A percentile compares a stretch with the other conserved stretches of the same genome.
phyloP scores from a whole-genome alignment of 1,140 invertebrate genomes.

The Hermetia illucens region DNA sequence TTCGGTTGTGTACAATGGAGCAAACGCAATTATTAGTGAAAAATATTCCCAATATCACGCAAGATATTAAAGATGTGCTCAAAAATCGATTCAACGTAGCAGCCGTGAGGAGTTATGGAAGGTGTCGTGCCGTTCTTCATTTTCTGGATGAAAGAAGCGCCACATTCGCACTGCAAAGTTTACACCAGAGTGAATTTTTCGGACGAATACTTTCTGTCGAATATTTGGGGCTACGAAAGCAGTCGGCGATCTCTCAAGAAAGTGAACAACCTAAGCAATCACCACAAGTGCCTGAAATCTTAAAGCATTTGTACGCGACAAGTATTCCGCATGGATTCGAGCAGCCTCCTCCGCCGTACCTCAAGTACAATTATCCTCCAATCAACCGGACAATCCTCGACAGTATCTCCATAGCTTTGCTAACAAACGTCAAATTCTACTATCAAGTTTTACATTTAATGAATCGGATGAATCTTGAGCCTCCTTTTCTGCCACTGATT shows the following conservation, averaged over 20 bases:
- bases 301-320: conserved; percentile 52
- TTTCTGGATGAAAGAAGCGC: conserved; percentile 12
- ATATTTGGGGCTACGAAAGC: not conserved
- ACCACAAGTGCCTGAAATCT: conserved; percentile 44
- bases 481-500: conserved; percentile 52
- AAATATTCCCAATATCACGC: conserved; percentile 19
- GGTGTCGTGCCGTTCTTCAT: conserved; percentile 13
- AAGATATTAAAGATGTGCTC: conserved; percentile 16
- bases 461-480: conserved; percentile 87
- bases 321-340: conserved; percentile 47
- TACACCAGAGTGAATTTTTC: conserved; percentile 5
- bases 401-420: conserved; percentile 63
- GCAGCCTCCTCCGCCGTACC: conserved; percentile 55
- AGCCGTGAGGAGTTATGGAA: conserved; percentile 14
- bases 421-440: conserved; percentile 67
- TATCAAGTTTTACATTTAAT: conserved; percentile 81
- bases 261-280: conserved; percentile 14
- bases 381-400: conserved; percentile 54
- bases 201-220: not conserved
- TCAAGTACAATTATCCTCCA: conserved; percentile 61
- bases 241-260: not conserved
- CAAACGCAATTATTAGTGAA: conserved; percentile 17
- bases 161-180: conserved; percentile 10
- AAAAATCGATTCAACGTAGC: conserved; percentile 10
- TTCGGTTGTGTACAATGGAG: too few species aligned